These are phyloP conservation scores for Chaetorhynchus papuensis DNA, from an alignment of 2,113 vertebrate genomes.

Conservation along the genomic window DNA sequence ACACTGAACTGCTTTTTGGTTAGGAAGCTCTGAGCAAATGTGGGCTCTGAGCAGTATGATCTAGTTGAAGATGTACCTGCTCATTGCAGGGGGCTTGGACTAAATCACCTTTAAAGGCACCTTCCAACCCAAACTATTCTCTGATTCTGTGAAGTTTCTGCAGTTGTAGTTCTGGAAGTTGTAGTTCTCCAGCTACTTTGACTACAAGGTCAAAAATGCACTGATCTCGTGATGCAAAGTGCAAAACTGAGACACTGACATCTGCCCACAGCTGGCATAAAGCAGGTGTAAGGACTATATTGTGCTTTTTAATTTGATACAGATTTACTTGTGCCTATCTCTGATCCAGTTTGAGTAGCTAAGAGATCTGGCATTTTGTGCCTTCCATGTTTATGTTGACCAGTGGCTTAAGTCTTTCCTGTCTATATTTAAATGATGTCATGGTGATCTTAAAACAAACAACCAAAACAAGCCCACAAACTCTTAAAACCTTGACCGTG, in stretches of 20 bases:
- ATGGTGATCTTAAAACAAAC: background rate
- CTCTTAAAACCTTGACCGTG: background rate
- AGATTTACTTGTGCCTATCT: background rate
- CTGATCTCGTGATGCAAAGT: fast-evolving
- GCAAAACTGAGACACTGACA: background rate
- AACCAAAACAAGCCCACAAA: background rate
- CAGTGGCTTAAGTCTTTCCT: background rate
- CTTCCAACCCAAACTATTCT: background rate
- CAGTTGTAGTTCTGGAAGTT: background rate
- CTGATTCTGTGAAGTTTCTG: background rate
- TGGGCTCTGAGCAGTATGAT: background rate
- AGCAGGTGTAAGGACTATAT: background rate
- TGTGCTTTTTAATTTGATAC: background rate
- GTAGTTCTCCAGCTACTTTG: background rate
- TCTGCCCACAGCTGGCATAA: background rate
- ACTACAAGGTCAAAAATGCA: background rate
- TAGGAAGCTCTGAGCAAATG: background rate
- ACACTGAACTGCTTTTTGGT: background rate
- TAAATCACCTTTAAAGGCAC: background rate
- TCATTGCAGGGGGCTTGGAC: background rate
- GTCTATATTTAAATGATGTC: background rate
- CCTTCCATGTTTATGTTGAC: background rate
- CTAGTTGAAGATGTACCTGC: background rate
- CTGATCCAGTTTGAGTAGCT: background rate
- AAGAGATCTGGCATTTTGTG: background rate